These are phyloP conservation scores for Prolemur simus DNA, from an alignment of 2,113 vertebrate species.

Conservation along the genomic window DNA sequence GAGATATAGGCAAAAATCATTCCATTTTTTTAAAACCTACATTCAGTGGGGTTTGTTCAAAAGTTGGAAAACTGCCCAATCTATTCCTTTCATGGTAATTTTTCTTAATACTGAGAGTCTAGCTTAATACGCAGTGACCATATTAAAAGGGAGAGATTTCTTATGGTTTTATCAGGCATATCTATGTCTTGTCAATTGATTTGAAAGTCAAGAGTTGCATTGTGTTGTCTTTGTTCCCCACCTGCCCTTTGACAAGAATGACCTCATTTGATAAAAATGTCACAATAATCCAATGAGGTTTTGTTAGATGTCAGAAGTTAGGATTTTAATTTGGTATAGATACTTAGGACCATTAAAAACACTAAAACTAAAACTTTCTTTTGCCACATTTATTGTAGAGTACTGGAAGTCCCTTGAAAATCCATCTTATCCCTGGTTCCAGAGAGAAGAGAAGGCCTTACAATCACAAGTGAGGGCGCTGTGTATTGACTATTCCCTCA, in stretches of 20 bases:
- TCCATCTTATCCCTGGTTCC: not conserved
- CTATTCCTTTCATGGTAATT: constrained; percentile 46
- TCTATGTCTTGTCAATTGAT: constrained; percentile 50
- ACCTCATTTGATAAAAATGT: not conserved
- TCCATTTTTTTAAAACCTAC: constrained; percentile 54
- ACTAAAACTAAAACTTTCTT: not conserved
- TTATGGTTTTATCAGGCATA: constrained; percentile 65
- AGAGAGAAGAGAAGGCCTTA: not conserved
- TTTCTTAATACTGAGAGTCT: constrained; percentile 72
- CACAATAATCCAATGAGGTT: not conserved
- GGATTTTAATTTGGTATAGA: not conserved
- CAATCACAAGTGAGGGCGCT: not conserved
- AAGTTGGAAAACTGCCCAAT: constrained; percentile 62
- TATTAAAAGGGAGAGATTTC: constrained; percentile 71
- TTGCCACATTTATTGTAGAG: not conserved
- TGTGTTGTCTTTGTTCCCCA: not conserved
- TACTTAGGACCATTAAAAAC: not conserved
- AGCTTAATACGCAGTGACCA: constrained; percentile 39
- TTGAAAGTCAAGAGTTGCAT: not conserved
- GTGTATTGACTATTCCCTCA: not conserved
- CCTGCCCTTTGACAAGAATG: not conserved
- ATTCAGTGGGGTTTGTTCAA: constrained; percentile 52
- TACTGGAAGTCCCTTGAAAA: not conserved
- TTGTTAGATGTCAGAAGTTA: not conserved
- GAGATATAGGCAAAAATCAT: not conserved